Evolutionary conservation across 2,113 vertebrate species (phyloP).

Genomic region (Grammomys surdaster): DNA sequence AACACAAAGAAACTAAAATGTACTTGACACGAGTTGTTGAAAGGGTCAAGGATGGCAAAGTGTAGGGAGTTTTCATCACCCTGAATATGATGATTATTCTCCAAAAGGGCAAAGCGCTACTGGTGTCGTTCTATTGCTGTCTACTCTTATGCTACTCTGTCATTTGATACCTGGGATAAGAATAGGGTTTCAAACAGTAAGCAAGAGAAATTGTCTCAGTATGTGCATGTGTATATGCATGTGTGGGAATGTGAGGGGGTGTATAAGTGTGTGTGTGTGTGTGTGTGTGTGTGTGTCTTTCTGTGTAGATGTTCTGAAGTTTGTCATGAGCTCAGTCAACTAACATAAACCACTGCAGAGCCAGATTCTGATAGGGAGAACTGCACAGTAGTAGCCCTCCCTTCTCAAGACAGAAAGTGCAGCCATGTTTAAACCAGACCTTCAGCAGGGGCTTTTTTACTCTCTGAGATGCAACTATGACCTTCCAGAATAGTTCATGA

Average conservation of each 20-base stretch:
- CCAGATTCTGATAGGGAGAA: slow-evolving; percentile 56
- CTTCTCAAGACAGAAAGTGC: slow-evolving; percentile 65
- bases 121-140: not conserved
- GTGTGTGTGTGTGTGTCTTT: not conserved
- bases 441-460: slow-evolving; percentile 14
- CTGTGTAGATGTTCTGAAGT: slow-evolving; percentile 52
- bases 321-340: slow-evolving; percentile 63
- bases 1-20: not conserved
- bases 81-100: not conserved
- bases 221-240: not conserved
- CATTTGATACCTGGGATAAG: not conserved
- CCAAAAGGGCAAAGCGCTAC: not conserved
- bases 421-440: slow-evolving; percentile 64
- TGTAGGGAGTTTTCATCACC: not conserved
- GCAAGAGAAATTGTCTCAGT: not conserved
- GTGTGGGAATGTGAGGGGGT: not conserved
- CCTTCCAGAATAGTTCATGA: slow-evolving; percentile 53
- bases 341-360: not conserved
- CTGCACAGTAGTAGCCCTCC: slow-evolving; percentile 67
- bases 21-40: not conserved
- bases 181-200: not conserved
- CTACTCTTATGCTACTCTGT: not conserved
- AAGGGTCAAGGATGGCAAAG: not conserved
- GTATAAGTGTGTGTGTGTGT: not conserved
- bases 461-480: slow-evolving; percentile 55